Base-by-base conservation (phyloP, 2,888 invertebrate genomes). In the Cephus spinipes region DNA sequence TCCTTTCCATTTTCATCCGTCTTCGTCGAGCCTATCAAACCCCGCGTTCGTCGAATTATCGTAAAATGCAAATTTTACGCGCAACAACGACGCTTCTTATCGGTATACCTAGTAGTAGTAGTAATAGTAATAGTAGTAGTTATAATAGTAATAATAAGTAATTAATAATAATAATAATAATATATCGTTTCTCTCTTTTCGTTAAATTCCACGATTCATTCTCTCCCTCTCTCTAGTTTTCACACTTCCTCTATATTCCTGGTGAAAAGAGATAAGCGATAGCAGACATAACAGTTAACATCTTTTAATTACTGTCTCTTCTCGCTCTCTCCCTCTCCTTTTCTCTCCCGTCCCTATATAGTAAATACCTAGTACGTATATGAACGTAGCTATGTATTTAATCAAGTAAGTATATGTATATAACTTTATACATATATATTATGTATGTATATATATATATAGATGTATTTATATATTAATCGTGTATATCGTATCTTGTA, bases 21-120 rank as follows among this genome's bases (percentile, higher is more conserved):
- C 73, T 73, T 32, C 87, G 80, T 87, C 89, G 89, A 89, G 89
- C 90, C 89, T 90, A 90, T 87, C 76, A 76, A 75, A 69, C 73
- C 74, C 77, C 74, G 74, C 78, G 74, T 77, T 73, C 73, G 78
- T 79, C 76, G 76, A 76, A 76, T 74, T 40, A 30, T 33, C 23
- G 73, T 23, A 15, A 35, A 30, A 73, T 35, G 73, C 73, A 73
- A 15, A 11, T 32, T 73, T 32, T 30, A 36, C 79, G 74, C 77
- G 74, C 35, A 74, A 73, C 69, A 76, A 77, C 77, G 74, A 76
- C 71, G 73, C 68, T 79, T 73, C 76, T 73, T 76, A 80, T 76
- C 73, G 77, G 76, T 73, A 73, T 76, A 79, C 73, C 73, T 73
- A 73, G 76, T 79, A 76, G 76, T 76, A 73, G 73, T 73, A 36